Evolutionary conservation across 2,113 vertebrate species (phyloP).

Genomic region (Rostratula benghalensis): DNA sequence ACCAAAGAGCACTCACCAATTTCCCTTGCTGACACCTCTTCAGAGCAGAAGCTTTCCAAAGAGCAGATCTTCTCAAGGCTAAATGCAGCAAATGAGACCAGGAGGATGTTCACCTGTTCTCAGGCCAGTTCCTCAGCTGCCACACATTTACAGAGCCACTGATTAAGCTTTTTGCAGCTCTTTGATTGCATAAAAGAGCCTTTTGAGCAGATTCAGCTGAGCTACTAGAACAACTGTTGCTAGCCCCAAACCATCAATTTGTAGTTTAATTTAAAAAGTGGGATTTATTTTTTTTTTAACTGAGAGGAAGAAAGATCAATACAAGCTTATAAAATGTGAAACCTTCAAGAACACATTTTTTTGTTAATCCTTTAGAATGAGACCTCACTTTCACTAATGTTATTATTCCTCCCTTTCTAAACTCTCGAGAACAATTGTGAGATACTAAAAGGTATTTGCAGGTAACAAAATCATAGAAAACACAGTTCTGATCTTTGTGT

Average conservation of each 20-base stretch:
- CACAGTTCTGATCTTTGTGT: not conserved
- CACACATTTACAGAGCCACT: not conserved
- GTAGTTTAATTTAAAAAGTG: not conserved
- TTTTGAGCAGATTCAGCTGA: not conserved
- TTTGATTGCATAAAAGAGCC: not conserved
- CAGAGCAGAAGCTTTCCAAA: not conserved
- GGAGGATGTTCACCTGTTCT: not conserved
- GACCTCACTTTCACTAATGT: not conserved
- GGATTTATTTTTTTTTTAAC: not conserved
- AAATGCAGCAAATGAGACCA: not conserved
- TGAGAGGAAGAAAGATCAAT: not conserved
- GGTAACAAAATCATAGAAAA: not conserved
- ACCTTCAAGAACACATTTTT: not conserved
- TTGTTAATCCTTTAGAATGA: not conserved
- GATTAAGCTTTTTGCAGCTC: not conserved
- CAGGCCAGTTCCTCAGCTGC: not conserved
- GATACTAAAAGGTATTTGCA: not conserved
- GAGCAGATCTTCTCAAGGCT: rapidly evolving
- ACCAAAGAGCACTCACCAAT: not conserved
- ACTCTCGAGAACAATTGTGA: not conserved
- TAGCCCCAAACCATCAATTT: not conserved
- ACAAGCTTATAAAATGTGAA: not conserved
- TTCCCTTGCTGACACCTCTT: not conserved
- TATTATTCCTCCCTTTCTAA: not conserved
- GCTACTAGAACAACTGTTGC: not conserved